Evolutionary conservation across 1,140 invertebrate genomes (phyloP).

Genomic region (Rhopalosiphum maidis): DNA sequence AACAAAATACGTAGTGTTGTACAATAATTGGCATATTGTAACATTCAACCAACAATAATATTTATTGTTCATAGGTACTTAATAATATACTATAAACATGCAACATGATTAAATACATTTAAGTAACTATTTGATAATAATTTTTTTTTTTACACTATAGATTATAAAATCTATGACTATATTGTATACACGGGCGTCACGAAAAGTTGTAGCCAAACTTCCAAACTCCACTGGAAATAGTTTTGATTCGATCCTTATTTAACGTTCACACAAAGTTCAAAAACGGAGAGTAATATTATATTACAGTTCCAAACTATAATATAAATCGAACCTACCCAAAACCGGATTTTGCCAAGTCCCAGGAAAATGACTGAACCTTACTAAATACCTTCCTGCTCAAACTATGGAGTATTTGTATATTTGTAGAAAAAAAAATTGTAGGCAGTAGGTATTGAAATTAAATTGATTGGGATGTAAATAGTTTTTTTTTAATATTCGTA

Average conservation of each 20-base stretch:
- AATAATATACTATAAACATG: neutral
- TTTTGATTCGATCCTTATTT: slow-evolving; percentile 26
- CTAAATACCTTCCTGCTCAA: neutral
- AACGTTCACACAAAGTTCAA: slow-evolving; percentile 17
- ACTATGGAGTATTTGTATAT: neutral
- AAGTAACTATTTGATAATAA: neutral
- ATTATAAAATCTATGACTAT: neutral
- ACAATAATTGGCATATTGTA: no score
- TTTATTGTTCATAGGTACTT: neutral
- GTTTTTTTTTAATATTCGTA: neutral
- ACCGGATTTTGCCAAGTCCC: slow-evolving; percentile 5
- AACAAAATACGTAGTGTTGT: neutral
- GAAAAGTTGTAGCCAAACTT: slow-evolving; percentile 39
- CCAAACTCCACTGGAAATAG: neutral
- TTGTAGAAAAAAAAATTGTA: neutral
- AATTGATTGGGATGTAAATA: neutral
- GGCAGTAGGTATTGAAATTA: neutral
- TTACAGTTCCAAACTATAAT: neutral
- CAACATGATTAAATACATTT: neutral
- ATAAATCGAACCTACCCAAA: slow-evolving; percentile 22
- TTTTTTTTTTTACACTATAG: neutral
- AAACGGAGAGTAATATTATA: neutral
- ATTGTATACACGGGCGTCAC: neutral
- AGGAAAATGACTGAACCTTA: neutral
- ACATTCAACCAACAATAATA: neutral